Conservation (phyloP, 2,888 invertebrate genomes). For the Eristalis pertinax region DNA sequence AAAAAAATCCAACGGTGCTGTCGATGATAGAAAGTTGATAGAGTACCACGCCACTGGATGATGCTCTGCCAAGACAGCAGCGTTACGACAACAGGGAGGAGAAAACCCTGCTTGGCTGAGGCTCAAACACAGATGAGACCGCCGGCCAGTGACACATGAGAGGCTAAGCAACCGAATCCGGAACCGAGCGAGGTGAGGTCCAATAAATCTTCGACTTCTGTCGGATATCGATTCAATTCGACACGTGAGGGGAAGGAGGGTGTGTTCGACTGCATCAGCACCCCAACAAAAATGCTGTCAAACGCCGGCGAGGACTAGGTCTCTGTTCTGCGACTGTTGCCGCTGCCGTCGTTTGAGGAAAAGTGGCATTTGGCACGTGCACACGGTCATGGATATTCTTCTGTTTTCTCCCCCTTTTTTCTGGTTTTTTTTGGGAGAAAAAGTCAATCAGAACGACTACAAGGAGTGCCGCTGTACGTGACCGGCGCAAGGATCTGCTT, state of each 20-base stretch:
- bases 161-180: not conserved
- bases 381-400: not conserved
- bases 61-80: not conserved
- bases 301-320: not conserved
- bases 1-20: conserved; percentile 1
- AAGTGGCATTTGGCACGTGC: conserved; percentile 48
- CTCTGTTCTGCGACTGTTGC: not conserved
- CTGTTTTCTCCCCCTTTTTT: too few relatives aligned
- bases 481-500: not conserved
- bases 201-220: conserved; percentile 48
- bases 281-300: not conserved
- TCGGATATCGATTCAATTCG: conserved; percentile 40
- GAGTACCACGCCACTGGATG: conserved; percentile 13
- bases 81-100: not conserved
- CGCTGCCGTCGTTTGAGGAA: not conserved
- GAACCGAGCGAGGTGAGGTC: conserved; percentile 18
- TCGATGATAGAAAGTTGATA: conserved; percentile 53
- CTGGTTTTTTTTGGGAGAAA: not conserved
- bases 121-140: not conserved
- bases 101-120: not conserved
- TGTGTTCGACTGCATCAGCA: not conserved
- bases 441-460: conserved; percentile 15
- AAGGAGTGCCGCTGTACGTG: not conserved
- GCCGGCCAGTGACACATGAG: not conserved
- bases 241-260: not conserved